Base-by-base conservation (phyloP, 2,888 invertebrate genomes). In the Nomada ruficornis region DNA sequence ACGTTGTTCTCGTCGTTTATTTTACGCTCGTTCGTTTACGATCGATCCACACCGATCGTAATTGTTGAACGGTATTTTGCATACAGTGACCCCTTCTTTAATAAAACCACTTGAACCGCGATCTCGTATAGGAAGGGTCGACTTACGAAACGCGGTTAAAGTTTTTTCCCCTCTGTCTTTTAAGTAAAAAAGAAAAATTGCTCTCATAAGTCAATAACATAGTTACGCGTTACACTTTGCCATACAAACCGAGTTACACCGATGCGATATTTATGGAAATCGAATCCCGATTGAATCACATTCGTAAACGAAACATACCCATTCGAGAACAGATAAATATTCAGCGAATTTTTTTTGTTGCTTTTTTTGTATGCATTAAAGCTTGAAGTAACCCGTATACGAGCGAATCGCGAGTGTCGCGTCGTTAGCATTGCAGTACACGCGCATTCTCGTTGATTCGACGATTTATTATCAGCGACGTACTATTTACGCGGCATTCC, bases 401-500 rank as follows among this genome's bases (percentile, higher is more conserved):
- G 23, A 71, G 44, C 9, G 15, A 77, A 47, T 44, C n/a, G 44
- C 52, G 52, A 64, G 42, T 42, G 29, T 63, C 36, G 55, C 7
- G 29, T 63, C 36, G 55, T 13, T 29, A 26, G 13, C n/a, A 9
- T 50, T 20, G 3, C 36, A 36, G 62, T 63, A 10, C 67, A 26
- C 42, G 50, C 4, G 36, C 20, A 29, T 81, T 73, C 57, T 18
- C 36, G 67, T 83, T 83, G 77, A 86, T 73, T 70, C 62, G 55
- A 69, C 82, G 44, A 82, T 86, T 81, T 86, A 86, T 86, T 79
- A 80, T 77, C 70, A 13, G 29, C 44, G 50, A 78, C 68, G 69
- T 54, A 44, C 20, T 69, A 73, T 78, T 73, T 63, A 77, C 26
- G 60, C 44, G 70, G 71, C 74, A 57, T 78, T 50, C 63, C 72